phyloP scores from a whole-genome alignment of 2,888 invertebrate genomes.

The Belgica antarctica region DNA sequence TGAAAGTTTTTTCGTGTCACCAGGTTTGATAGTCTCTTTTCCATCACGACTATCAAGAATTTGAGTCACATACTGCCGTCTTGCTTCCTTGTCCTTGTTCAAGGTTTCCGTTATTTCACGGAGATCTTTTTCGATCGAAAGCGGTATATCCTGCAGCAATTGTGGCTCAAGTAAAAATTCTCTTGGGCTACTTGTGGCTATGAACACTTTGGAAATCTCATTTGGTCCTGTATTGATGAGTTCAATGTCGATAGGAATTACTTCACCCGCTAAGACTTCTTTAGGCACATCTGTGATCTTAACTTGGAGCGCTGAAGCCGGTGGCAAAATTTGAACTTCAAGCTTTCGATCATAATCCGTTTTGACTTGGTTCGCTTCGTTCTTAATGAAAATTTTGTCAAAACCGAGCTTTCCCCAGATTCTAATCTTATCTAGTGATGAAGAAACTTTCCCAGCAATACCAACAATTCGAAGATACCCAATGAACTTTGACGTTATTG shows the following conservation, averaged over 20 bases:
- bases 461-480: slow-evolving; percentile 74
- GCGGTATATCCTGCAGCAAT: slow-evolving; percentile 50
- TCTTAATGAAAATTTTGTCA: slow-evolving; percentile 49
- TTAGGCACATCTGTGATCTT: slow-evolving; percentile 63
- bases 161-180: slow-evolving; percentile 52
- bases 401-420: slow-evolving; percentile 53
- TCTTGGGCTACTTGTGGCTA: slow-evolving; percentile 57
- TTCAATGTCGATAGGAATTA: slow-evolving; percentile 63
- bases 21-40: slow-evolving; percentile 49
- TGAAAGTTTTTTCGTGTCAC: slow-evolving; percentile 51
- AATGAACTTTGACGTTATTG: slow-evolving; percentile 69
- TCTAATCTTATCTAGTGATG: slow-evolving; percentile 51
- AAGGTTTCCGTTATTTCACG: slow-evolving; percentile 53
- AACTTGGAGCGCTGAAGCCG: slow-evolving; percentile 78
- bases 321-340: slow-evolving; percentile 71
- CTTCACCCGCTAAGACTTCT: slow-evolving; percentile 70
- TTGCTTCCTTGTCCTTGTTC: slow-evolving; percentile 54
- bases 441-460: slow-evolving; percentile 58
- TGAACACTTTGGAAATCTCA: slow-evolving; percentile 60
- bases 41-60: slow-evolving; percentile 48
- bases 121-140: slow-evolving; percentile 51
- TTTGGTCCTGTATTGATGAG: slow-evolving; percentile 65
- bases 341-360: slow-evolving; percentile 64
- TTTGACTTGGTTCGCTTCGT: slow-evolving; percentile 48
- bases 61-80: slow-evolving; percentile 53